Evolutionary conservation across 1,140 invertebrate species (phyloP).

Genomic region (Papilio machaon): DNA sequence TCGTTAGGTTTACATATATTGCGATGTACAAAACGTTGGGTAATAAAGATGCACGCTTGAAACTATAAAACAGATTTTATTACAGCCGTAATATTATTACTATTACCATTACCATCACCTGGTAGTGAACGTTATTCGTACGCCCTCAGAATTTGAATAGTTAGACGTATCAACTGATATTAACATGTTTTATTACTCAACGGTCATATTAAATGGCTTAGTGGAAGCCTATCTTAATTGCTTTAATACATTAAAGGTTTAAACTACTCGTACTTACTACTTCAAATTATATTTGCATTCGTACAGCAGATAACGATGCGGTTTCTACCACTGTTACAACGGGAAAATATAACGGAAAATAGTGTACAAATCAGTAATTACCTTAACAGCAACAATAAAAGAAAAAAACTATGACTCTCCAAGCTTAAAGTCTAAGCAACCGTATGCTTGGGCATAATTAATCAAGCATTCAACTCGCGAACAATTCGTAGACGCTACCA

Average conservation of each 20-base stretch:
- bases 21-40: slow-evolving; percentile 10
- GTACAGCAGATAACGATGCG: too few species aligned
- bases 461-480: slow-evolving; percentile 47
- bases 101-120: slow-evolving; percentile 44
- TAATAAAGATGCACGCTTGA: slow-evolving; percentile 40
- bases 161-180: slow-evolving; percentile 42
- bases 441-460: slow-evolving; percentile 42
- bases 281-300: too few species aligned
- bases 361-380: not conserved
- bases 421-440: slow-evolving; percentile 12
- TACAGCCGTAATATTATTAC: slow-evolving; percentile 44
- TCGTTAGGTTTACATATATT: not conserved
- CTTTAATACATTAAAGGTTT: not conserved
- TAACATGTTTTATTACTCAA: slow-evolving; percentile 28
- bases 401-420: slow-evolving; percentile 22
- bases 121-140: slow-evolving; percentile 50
- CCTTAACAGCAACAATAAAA: slow-evolving; percentile 14
- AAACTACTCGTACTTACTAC: not conserved
- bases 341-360: not conserved
- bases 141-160: slow-evolving; percentile 51
- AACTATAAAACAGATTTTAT: slow-evolving; percentile 53
- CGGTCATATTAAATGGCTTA: slow-evolving; percentile 40
- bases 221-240: slow-evolving; percentile 21
- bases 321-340: too few species aligned
- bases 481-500: slow-evolving; percentile 45